Conservation (phyloP, 1,140 invertebrate genomes). For the Drosophila bocki region DNA sequence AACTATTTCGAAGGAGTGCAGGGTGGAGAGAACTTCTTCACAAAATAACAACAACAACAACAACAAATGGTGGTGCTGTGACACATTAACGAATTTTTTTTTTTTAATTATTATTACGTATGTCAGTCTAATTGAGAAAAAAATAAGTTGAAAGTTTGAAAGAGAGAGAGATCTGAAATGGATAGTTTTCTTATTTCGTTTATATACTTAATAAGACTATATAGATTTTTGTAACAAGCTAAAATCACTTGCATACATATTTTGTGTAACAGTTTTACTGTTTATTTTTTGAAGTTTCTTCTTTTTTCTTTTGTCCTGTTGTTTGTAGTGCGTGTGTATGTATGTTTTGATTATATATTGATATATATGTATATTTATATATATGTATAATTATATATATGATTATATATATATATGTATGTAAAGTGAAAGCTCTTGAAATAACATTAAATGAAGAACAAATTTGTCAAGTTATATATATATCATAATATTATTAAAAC, state of each 20-base stretch:
- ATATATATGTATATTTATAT: background rate
- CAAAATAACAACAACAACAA: constrained; percentile 51
- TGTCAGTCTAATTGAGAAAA: constrained; percentile 21
- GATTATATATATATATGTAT: background rate
- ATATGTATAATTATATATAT: background rate
- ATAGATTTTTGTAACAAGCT: constrained; percentile 14
- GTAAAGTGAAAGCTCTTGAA: constrained; percentile 29
- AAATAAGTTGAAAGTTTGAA: background rate
- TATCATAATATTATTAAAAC: constrained; percentile 32
- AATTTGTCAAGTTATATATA: constrained; percentile 49
- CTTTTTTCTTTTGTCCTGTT: background rate
- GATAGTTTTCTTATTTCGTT: constrained; percentile 28
- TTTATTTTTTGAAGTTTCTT: background rate
- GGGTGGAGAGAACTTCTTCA: constrained; percentile 8
- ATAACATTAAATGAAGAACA: constrained; percentile 26
- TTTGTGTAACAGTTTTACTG: constrained; percentile 3
- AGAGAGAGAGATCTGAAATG: background rate
- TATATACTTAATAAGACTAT: constrained; percentile 11
- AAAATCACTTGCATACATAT: constrained; percentile 16
- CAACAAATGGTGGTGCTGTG: constrained; percentile 82
- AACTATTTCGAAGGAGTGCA: constrained; percentile 20
- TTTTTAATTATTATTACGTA: constrained; percentile 59
- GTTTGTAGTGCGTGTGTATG: constrained; percentile 17
- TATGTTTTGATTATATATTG: constrained; percentile 37
- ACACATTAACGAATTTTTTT: constrained; percentile 85